A percentile compares a stretch with the other conserved stretches of the same genome.
These are phyloP conservation scores for Saimiri boliviensis DNA, from an alignment of 2,113 vertebrate species.

Conservation along the genomic window DNA sequence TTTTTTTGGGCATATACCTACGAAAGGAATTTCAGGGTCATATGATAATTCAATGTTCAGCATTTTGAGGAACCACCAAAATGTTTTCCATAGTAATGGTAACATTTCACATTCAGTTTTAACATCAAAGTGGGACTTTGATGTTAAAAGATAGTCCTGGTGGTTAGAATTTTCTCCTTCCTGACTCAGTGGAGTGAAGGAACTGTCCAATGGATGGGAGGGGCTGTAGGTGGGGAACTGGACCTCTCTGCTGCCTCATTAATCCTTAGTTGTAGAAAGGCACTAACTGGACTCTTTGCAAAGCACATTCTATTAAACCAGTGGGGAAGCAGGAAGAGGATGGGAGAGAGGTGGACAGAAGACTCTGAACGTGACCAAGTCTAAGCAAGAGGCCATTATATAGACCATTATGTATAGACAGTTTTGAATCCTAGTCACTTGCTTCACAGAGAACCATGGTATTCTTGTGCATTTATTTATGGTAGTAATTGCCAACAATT, in stretches of 20 bases:
- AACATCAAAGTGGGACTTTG: not conserved
- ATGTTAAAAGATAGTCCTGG: not conserved
- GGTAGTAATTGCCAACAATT: not conserved
- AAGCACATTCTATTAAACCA: not conserved
- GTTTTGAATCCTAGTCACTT: not conserved
- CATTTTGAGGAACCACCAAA: not conserved
- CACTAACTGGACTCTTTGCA: not conserved
- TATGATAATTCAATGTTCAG: not conserved
- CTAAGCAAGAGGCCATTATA: not conserved
- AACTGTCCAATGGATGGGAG: not conserved
- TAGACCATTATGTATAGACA: not conserved
- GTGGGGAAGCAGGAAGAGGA: too few species aligned
- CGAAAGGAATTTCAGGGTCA: not conserved
- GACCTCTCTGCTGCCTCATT: not conserved
- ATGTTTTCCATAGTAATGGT: not conserved
- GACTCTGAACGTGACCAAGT: not conserved
- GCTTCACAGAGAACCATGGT: not conserved
- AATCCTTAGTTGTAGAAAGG: not conserved
- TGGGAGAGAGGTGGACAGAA: not conserved
- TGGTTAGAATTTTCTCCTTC: not conserved
- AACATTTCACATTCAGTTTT: not conserved
- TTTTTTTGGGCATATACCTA: not conserved
- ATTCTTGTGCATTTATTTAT: not conserved
- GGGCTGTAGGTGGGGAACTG: not conserved
- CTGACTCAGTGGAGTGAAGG: not conserved